A percentile compares a stretch with the other conserved stretches of the same genome.
Conservation (phyloP, 2,888 invertebrate genomes). For the Mythimna albipuncta region DNA sequence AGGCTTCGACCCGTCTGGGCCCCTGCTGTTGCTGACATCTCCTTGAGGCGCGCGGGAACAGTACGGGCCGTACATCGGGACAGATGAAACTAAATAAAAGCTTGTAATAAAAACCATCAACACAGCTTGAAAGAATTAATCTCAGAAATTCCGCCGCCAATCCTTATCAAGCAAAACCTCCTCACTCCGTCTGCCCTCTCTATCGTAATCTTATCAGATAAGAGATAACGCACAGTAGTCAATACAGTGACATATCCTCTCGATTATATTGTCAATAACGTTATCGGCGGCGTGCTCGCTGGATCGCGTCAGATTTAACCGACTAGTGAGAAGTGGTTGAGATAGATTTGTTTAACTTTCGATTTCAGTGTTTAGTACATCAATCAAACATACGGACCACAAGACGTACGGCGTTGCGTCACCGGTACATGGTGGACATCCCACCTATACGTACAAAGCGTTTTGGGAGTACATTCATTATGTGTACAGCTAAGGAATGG, state of each 20-base stretch:
- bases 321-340: neutral
- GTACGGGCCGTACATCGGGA: no score
- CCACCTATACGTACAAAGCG: no score
- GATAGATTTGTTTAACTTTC: neutral
- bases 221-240: slow-evolving; percentile 37
- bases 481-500: no score
- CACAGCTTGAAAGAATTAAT: no score
- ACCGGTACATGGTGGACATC: no score
- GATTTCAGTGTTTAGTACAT: neutral
- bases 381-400: neutral
- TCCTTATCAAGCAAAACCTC: neutral
- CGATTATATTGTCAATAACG: slow-evolving; percentile 34
- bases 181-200: neutral
- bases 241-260: neutral
- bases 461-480: no score
- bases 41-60: no score
- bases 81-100: no score
- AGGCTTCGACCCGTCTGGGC: no score
- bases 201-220: slow-evolving; percentile 39
- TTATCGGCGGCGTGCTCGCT: slow-evolving; percentile 21
- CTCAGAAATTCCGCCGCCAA: neutral
- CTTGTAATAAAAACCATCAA: no score
- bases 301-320: slow-evolving; percentile 9
- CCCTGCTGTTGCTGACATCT: no score
- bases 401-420: no score